phyloP scores from a whole-genome alignment of 2,113 vertebrate species.

The Bubo scandiacus region DNA sequence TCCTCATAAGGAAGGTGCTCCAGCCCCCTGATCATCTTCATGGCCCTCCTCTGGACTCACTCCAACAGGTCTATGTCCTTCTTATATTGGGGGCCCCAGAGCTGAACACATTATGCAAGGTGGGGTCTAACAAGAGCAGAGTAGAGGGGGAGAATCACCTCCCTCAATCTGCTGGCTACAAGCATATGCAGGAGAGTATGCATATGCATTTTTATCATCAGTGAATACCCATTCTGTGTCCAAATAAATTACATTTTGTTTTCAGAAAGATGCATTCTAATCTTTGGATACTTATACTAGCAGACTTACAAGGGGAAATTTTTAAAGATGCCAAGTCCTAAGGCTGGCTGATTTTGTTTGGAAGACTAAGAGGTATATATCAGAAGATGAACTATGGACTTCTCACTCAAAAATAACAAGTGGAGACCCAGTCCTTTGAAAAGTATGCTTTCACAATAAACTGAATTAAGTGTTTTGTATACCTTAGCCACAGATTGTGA shows the following conservation, averaged over 20 bases:
- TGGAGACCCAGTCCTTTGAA: neutral
- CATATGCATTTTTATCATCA: neutral
- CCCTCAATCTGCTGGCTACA: neutral
- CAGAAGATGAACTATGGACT: neutral
- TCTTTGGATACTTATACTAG: neutral
- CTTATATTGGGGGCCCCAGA: no score
- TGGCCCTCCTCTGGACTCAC: no score
- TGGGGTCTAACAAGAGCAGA: no score
- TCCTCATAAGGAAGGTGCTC: no score
- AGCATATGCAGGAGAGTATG: neutral
- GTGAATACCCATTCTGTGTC: neutral
- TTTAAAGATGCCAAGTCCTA: neutral
- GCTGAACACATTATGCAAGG: no score
- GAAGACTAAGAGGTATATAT: neutral
- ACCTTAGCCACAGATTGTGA: neutral
- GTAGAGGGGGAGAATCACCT: no score
- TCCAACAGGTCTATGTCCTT: no score
- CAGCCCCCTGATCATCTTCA: no score
- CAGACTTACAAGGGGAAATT: neutral
- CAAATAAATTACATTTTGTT: neutral
- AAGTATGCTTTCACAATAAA: neutral
- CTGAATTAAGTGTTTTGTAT: neutral
- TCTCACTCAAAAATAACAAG: neutral
- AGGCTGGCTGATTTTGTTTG: neutral
- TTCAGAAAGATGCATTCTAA: neutral